Base-by-base conservation (phyloP, 2,888 invertebrate genomes). In the Vandiemenella viatica region DNA sequence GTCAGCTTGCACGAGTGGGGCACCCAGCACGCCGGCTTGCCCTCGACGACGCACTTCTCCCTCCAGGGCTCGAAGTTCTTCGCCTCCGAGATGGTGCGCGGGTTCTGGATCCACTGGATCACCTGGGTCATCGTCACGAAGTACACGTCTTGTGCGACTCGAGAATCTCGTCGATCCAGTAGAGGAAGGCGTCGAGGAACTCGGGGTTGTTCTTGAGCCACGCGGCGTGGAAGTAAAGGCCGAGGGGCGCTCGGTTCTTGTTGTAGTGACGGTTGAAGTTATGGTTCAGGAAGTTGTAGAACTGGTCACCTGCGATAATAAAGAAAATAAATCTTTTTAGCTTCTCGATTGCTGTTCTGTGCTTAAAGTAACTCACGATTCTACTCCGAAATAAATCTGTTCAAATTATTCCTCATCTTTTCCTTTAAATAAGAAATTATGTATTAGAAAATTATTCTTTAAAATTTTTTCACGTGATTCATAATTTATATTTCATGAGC, bases 51-150 rank as follows among this genome's bases (percentile, higher is more conserved):
- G 63, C 92, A 92, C 79, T 87, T 89, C 69, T 91, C 91, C 76
- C 84, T 83, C 90, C 91, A 92, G 44, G 89, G 84, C 66, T 91
- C 90, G 68, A 92, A 92, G 73, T 82, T 88, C 75, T 89, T 88
- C 45, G 84, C 82, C 66, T 90, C 88, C 49, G 79, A 73, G 57
- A 85, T 64, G 13, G 89, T 89, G 52, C 85, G 75, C 42, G 91
- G 91, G 65, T 89, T 89, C 64, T 92, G 92, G 63, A 92, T 88
- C 92, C 92, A 92, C 64, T 91, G 91, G 58, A 92, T 90, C 6
- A 90, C 90, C 66, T 89, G 88, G n/a, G 91, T 91, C 90, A 90
- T 91, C 51, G 91, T 92, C 15, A 88, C 87, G 65, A 92, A 92
- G 69, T 88, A 92, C 8, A 91, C 91, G 63, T 92, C 92, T 85